phyloP scores from a whole-genome alignment of 1,140 invertebrate genomes.

The Drosophila fuyamai region DNA sequence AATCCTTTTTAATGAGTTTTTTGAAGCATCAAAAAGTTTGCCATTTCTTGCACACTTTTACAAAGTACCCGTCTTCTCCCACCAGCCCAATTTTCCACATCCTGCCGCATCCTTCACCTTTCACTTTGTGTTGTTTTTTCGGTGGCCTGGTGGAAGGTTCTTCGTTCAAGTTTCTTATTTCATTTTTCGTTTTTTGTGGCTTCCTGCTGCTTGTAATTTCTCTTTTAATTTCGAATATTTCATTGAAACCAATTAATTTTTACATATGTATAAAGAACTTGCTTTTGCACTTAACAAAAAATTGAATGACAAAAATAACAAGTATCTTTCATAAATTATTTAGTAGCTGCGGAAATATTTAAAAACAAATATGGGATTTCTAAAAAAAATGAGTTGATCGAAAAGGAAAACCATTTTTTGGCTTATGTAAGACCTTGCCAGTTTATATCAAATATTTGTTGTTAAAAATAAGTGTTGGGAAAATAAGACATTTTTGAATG shows the following conservation, averaged over 20 bases:
- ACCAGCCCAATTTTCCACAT: neutral
- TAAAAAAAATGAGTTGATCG: no score
- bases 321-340: no score
- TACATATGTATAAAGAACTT: neutral
- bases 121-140: slow-evolving; percentile 20
- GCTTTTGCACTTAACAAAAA: no score
- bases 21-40: slow-evolving; percentile 83
- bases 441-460: no score
- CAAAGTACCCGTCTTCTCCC: slow-evolving; percentile 31
- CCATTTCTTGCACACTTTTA: slow-evolving; percentile 76
- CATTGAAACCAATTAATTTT: slow-evolving; percentile 36
- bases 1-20: slow-evolving; percentile 84
- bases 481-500: neutral
- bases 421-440: no score
- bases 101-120: slow-evolving; percentile 23
- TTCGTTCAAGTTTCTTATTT: slow-evolving; percentile 50
- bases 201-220: slow-evolving; percentile 6
- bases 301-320: no score
- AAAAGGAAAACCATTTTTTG: no score
- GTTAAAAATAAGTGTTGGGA: neutral
- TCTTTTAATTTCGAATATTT: slow-evolving; percentile 32
- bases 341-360: no score
- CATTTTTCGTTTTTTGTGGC: neutral
- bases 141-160: slow-evolving; percentile 1
- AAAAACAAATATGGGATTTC: no score